Percentiles rank a stretch among this genome's conserved stretches.
Conservation (phyloP, 2,113 vertebrate genomes). For the Rynchops niger region DNA sequence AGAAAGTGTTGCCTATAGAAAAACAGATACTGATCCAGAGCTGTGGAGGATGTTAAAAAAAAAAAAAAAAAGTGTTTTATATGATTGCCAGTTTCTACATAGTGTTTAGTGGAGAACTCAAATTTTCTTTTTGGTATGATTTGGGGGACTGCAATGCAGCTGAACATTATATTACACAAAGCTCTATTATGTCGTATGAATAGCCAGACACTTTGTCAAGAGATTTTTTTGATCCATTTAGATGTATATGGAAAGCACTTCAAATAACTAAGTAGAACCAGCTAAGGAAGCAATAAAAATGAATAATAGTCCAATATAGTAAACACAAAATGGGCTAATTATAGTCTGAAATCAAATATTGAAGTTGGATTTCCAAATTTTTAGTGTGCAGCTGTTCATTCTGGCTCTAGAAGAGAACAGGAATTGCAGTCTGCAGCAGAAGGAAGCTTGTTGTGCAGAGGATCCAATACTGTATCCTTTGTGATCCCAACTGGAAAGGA, state of each 20-base stretch:
- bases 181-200: slow-evolving; percentile 22
- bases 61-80: neutral
- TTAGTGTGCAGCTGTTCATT: slow-evolving; percentile 61
- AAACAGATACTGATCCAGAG: neutral
- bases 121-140: slow-evolving; percentile 1
- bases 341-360: slow-evolving; percentile 55
- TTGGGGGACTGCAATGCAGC: slow-evolving; percentile 55
- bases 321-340: slow-evolving; percentile 61
- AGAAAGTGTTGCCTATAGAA: neutral
- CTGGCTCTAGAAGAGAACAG: slow-evolving; percentile 47
- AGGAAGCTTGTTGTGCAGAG: neutral
- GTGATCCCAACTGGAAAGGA: slow-evolving; percentile 43
- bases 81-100: neutral
- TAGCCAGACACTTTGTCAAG: slow-evolving; percentile 24
- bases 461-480: slow-evolving; percentile 40
- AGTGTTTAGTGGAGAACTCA: neutral
- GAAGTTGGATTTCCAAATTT: slow-evolving; percentile 63
- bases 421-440: slow-evolving; percentile 47
- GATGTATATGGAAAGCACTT: slow-evolving; percentile 48
- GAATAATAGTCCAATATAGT: slow-evolving; percentile 42
- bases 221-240: slow-evolving; percentile 50
- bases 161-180: slow-evolving; percentile 38
- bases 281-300: slow-evolving; percentile 58
- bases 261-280: slow-evolving; percentile 58
- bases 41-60: neutral